These are phyloP conservation scores for Drosophila demipolita DNA, from an alignment of 2,888 invertebrate genomes.

Conservation along the genomic window DNA sequence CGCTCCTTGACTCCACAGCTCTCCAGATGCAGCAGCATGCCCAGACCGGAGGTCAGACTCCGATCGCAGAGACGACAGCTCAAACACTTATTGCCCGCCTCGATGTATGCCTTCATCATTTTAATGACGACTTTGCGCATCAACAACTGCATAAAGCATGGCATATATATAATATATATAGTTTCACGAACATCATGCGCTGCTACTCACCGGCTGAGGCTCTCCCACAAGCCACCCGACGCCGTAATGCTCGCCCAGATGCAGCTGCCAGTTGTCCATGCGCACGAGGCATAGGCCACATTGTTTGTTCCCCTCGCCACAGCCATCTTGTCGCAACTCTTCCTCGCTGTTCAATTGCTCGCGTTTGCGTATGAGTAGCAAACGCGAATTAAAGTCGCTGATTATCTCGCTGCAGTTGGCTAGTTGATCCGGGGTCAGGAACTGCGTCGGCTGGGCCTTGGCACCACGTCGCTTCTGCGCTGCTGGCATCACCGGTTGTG, in stretches of 20 bases:
- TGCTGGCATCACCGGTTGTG: neutral
- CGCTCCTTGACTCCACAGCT: slow-evolving; percentile 70
- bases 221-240: slow-evolving; percentile 81
- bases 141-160: slow-evolving; percentile 50
- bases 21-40: slow-evolving; percentile 80
- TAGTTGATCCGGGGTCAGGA: neutral
- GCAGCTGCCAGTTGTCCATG: slow-evolving; percentile 69
- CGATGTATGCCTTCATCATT: slow-evolving; percentile 65
- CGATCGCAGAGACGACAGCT: slow-evolving; percentile 80
- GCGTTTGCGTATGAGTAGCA: slow-evolving; percentile 78
- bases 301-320: slow-evolving; percentile 59
- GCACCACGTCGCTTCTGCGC: slow-evolving; percentile 39
- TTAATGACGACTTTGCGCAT: slow-evolving; percentile 60
- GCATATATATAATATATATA: neutral
- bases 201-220: slow-evolving; percentile 62
- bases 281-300: slow-evolving; percentile 82
- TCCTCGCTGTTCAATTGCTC: slow-evolving; percentile 74
- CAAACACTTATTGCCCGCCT: slow-evolving; percentile 50
- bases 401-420: slow-evolving; percentile 3
- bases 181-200: neutral
- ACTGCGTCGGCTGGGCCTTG: slow-evolving; percentile 3
- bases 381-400: slow-evolving; percentile 65
- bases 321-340: slow-evolving; percentile 52
- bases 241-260: slow-evolving; percentile 82
- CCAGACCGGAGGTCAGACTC: slow-evolving; percentile 71